Conservation (phyloP, 2,888 invertebrate genomes). For the Brassicogethes aeneus region DNA sequence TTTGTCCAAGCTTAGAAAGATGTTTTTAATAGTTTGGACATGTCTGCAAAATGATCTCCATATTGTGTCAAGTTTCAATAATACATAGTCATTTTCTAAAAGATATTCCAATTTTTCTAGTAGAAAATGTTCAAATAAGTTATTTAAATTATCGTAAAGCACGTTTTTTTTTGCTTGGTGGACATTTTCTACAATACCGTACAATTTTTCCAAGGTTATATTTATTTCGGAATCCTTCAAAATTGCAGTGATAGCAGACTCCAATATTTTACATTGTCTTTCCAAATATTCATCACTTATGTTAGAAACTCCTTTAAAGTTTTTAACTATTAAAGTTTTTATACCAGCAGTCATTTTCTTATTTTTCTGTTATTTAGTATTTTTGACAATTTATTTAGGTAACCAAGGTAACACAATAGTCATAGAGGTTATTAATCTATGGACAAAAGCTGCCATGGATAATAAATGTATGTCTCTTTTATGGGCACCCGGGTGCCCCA, state of each 20-base stretch:
- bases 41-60: conserved; percentile 93
- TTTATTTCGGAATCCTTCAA: not conserved
- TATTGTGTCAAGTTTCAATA: conserved; percentile 80
- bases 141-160: conserved; percentile 74
- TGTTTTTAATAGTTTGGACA: conserved; percentile 95
- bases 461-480: too few relatives aligned
- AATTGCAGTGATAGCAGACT: not conserved
- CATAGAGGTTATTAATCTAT: too few relatives aligned
- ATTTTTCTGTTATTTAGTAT: too few relatives aligned
- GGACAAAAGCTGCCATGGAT: too few relatives aligned
- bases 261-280: not conserved
- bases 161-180: conserved; percentile 49
- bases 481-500: too few relatives aligned
- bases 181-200: conserved; percentile 93
- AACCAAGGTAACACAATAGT: too few relatives aligned
- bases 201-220: conserved; percentile 73
- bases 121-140: conserved; percentile 74
- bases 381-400: too few relatives aligned
- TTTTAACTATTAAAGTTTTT: not conserved
- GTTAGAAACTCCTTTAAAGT: not conserved
- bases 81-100: conserved; percentile 74
- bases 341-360: not conserved
- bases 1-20: conserved; percentile 91
- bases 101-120: conserved; percentile 79
- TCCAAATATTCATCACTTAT: not conserved